Percentiles rank a stretch among this genome's conserved stretches.
Conservation (phyloP, 1,140 invertebrate genomes). For the Branchinecta lindahli region DNA sequence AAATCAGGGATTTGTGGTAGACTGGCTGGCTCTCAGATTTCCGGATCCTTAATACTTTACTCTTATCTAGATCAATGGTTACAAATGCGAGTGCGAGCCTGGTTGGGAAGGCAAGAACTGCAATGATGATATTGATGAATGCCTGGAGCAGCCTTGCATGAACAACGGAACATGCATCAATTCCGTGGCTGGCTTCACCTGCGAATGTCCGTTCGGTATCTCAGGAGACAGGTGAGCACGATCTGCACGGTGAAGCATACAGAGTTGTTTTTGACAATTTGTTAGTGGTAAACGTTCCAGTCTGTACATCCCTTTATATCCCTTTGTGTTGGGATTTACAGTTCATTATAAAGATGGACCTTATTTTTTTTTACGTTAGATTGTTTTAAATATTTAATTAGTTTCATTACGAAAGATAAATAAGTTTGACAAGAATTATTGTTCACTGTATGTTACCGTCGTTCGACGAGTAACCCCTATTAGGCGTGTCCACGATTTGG, state of each 20-base stretch:
- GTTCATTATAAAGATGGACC: no score
- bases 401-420: no score
- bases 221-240: constrained; percentile 11
- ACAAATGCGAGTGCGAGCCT: constrained; percentile 61
- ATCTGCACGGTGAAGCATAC: neutral
- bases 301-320: neutral
- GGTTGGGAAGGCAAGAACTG: constrained; percentile 69
- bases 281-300: neutral
- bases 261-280: no score
- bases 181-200: constrained; percentile 25
- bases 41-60: neutral
- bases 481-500: no score
- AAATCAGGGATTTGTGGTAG: no score
- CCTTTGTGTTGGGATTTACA: constrained; percentile 14
- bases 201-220: constrained; percentile 24
- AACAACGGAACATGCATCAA: constrained; percentile 39
- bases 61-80: constrained; percentile 38
- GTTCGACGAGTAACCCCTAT: no score
- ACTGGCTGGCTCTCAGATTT: no score
- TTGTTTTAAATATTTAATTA: no score
- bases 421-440: no score
- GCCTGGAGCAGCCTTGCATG: constrained; percentile 36
- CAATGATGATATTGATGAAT: constrained; percentile 46
- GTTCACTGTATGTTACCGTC: no score
- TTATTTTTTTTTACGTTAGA: no score